Conservation (phyloP, 2,797 vertebrate species). For the Fundulus diaphanus region DNA sequence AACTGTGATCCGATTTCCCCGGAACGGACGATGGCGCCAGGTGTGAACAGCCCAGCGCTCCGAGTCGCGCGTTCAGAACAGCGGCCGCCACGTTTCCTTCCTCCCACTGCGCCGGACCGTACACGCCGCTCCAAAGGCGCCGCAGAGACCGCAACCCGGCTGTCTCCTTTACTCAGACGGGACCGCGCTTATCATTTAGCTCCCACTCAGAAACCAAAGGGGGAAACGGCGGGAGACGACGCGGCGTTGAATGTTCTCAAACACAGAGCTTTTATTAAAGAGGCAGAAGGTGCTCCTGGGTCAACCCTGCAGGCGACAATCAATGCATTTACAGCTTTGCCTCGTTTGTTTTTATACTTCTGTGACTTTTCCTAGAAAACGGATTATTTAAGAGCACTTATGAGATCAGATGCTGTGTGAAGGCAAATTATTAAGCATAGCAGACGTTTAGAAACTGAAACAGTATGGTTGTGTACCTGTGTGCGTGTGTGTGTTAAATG, state of each 20-base stretch:
- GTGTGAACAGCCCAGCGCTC: background rate
- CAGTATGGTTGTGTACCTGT: conserved; percentile 29
- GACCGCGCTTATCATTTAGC: conserved; percentile 58
- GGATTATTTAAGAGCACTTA: conserved; percentile 49
- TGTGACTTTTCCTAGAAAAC: conserved; percentile 50
- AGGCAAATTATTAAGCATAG: conserved; percentile 10
- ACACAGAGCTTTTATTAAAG: conserved; percentile 48
- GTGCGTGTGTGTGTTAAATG: conserved; percentile 31
- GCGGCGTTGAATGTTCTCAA: conserved; percentile 66
- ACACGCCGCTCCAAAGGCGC: background rate
- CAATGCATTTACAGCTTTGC: conserved; percentile 58
- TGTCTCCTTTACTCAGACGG: background rate
- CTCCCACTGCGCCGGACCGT: background rate
- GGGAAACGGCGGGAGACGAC: conserved; percentile 47
- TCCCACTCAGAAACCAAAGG: conserved; percentile 57
- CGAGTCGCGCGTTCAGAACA: background rate
- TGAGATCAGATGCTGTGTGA: conserved; percentile 47
- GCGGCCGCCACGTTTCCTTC: background rate
- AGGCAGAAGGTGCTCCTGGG: conserved; percentile 44
- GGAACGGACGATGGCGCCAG: background rate
- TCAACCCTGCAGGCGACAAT: conserved; percentile 18
- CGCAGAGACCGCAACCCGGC: background rate
- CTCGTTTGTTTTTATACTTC: conserved; percentile 26
- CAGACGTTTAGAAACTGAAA: conserved; percentile 28
- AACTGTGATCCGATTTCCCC: background rate